A percentile compares a stretch with the other conserved stretches of the same genome.
Conservation (phyloP, 2,888 invertebrate genomes). For the Abrostola triplasia region DNA sequence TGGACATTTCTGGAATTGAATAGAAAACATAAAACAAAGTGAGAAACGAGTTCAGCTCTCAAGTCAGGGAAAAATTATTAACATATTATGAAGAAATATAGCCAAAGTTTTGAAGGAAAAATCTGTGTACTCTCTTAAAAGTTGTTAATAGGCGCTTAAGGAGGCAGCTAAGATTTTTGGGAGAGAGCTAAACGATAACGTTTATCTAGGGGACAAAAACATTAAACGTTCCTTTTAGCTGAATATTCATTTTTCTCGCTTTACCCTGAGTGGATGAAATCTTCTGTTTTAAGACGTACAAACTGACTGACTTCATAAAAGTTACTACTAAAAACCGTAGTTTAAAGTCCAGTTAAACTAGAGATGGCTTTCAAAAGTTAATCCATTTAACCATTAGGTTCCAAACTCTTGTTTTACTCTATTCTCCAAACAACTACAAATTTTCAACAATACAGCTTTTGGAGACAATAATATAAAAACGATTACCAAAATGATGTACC, state of each 20-base stretch:
- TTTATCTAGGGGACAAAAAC: slow-evolving; percentile 5
- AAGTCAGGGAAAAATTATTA: neutral
- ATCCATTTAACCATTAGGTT: too few species aligned
- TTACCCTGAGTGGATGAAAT: neutral
- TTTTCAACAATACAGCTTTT: too few species aligned
- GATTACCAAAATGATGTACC: too few species aligned
- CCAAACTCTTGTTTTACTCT: too few species aligned
- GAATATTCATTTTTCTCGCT: neutral
- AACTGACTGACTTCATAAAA: too few species aligned
- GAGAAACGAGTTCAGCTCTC: neutral
- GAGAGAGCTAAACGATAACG: slow-evolving; percentile 8
- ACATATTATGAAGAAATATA: slow-evolving; percentile 19
- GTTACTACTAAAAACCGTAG: too few species aligned
- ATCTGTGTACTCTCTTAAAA: slow-evolving; percentile 4
- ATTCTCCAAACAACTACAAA: too few species aligned
- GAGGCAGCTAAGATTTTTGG: slow-evolving; percentile 4
- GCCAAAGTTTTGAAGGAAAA: slow-evolving; percentile 6
- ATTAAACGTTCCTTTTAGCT: slow-evolving; percentile 7
- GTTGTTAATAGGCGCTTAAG: slow-evolving; percentile 12
- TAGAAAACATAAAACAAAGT: neutral
- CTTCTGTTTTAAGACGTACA: neutral
- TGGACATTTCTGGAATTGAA: neutral
- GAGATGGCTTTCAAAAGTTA: too few species aligned
- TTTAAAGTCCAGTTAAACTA: too few species aligned
- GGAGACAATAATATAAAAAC: too few species aligned